A percentile compares a stretch with the other conserved stretches of the same genome.
phyloP scores from a whole-genome alignment of 2,888 invertebrate genomes.

The Amaurobius ferox region DNA sequence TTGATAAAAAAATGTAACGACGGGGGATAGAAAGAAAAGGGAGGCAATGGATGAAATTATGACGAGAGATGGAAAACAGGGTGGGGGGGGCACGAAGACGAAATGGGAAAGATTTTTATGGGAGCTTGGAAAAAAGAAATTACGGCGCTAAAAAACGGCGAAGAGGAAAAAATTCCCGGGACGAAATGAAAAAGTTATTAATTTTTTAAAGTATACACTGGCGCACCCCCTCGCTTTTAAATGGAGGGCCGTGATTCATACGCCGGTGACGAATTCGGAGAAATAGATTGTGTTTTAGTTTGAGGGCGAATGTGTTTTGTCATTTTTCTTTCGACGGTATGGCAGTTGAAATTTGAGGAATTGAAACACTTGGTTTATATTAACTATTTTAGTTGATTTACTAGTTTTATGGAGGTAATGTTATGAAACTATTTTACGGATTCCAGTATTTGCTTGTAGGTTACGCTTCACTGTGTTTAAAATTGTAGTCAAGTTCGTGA shows the following conservation, averaged over 20 bases:
- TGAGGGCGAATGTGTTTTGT: conserved; percentile 6
- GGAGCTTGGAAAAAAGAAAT: conserved; percentile 24
- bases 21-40: not conserved
- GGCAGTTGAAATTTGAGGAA: not conserved
- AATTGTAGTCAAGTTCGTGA: too few species aligned
- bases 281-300: conserved; percentile 21
- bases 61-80: conserved; percentile 31
- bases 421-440: too few species aligned
- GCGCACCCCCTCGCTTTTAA: conserved; percentile 9
- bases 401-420: too few species aligned
- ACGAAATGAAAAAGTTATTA: conserved; percentile 33
- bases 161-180: conserved; percentile 6
- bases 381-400: too few species aligned
- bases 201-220: conserved; percentile 28
- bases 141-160: conserved; percentile 37
- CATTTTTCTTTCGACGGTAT: not conserved
- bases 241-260: conserved; percentile 18
- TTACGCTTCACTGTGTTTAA: too few species aligned
- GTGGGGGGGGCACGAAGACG: conserved; percentile 12
- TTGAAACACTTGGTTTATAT: too few species aligned
- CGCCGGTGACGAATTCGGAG: conserved; percentile 13
- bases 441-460: too few species aligned
- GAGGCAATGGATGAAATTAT: conserved; percentile 38
- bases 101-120: conserved; percentile 58
- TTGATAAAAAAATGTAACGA: conserved; percentile 42